Evolutionary conservation across 2,797 vertebrate species (phyloP).

Genomic region (Phataginus tetradactyla): DNA sequence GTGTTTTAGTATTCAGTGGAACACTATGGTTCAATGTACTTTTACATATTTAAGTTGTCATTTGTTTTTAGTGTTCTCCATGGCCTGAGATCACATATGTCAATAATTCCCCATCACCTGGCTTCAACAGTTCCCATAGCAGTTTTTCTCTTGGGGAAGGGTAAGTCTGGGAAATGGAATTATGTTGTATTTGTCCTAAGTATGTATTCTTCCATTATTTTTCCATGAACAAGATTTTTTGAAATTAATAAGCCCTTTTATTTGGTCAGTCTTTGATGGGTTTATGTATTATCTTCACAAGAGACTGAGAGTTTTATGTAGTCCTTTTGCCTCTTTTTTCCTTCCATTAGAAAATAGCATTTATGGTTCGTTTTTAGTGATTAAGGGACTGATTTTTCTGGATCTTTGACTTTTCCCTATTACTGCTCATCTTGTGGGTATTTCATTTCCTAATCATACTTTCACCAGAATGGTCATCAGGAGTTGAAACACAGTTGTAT

Average conservation of each 20-base stretch:
- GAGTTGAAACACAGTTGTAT: neutral
- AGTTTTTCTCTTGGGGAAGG: conserved; percentile 94
- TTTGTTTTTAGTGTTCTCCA: conserved; percentile 92
- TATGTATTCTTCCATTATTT: conserved; percentile 33
- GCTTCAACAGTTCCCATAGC: conserved; percentile 95
- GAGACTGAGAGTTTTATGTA: neutral
- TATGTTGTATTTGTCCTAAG: conserved; percentile 21
- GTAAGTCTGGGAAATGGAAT: conserved; percentile 85
- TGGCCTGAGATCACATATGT: conserved; percentile 97
- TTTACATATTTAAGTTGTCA: conserved; percentile 13
- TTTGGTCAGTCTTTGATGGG: neutral
- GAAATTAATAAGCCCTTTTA: neutral
- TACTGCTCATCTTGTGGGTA: neutral
- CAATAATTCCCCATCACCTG: conserved; percentile 93
- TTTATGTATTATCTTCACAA: conserved; percentile 5
- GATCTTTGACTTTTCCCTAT: neutral
- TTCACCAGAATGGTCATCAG: neutral
- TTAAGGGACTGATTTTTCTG: neutral
- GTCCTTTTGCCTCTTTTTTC: neutral
- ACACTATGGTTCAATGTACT: neutral
- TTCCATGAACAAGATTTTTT: conserved; percentile 29
- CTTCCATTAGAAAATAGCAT: neutral
- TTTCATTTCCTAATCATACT: conserved; percentile 22
- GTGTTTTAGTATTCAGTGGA: neutral
- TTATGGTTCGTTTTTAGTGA: neutral